phyloP scores from a whole-genome alignment of 2,113 vertebrate species.

The Pelusios castaneus region DNA sequence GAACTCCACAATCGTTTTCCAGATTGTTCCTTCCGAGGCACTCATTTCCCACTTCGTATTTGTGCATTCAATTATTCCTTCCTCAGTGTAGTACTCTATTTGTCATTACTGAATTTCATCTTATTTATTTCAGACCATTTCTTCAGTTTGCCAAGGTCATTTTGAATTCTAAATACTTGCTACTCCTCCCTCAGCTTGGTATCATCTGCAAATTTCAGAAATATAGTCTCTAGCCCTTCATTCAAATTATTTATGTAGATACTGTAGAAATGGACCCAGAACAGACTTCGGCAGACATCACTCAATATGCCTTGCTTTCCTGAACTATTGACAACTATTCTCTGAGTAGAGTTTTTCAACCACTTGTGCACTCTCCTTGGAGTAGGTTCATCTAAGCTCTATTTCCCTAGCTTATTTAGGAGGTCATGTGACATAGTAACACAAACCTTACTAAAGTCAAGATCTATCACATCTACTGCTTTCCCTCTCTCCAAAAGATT shows the following conservation, averaged over 20 bases:
- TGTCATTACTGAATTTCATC: background rate
- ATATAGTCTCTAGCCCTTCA: background rate
- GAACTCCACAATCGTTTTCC: background rate
- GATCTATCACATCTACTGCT: background rate
- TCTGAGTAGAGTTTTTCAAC: background rate
- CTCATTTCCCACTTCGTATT: background rate
- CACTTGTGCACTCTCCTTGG: background rate
- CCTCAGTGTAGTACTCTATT: background rate
- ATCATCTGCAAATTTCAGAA: background rate
- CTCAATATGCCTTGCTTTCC: background rate
- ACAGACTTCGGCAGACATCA: background rate
- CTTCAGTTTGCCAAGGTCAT: background rate
- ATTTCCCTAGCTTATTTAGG: background rate
- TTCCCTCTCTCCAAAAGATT: background rate
- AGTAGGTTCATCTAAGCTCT: background rate
- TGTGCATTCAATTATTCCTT: background rate
- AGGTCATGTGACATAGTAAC: background rate
- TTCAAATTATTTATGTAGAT: background rate
- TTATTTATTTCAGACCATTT: background rate
- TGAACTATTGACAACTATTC: background rate
- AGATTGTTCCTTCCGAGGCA: background rate
- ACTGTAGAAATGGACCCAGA: background rate
- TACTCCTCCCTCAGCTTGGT: background rate
- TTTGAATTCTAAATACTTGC: background rate
- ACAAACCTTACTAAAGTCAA: background rate